Evolutionary conservation across 1,140 invertebrate genomes (phyloP).

Genomic region (Oreohelix idahoensis): DNA sequence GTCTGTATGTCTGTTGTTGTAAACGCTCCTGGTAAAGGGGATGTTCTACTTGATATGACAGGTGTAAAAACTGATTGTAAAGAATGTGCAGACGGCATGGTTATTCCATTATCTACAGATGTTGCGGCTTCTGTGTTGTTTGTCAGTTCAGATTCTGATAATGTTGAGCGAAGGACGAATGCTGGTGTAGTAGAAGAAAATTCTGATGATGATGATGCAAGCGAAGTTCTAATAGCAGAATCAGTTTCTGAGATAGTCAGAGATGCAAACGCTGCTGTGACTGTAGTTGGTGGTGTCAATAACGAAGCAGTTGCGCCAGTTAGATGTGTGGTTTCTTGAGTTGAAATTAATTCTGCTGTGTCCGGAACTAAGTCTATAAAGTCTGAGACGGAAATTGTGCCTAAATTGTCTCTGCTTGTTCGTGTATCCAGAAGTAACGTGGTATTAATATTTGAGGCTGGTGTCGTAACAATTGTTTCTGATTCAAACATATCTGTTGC

Average conservation of each 20-base stretch:
- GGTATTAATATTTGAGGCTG: too few relatives aligned
- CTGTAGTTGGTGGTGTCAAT: neutral
- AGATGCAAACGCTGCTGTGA: neutral
- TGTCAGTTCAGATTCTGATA: neutral
- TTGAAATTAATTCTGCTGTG: neutral
- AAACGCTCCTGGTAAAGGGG: too few relatives aligned
- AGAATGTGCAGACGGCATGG: too few relatives aligned
- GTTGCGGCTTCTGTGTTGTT: slow-evolving; percentile 23
- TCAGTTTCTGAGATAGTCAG: neutral
- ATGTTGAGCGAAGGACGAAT: neutral
- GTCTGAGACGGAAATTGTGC: too few relatives aligned
- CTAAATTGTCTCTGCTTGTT: too few relatives aligned
- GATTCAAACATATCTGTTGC: too few relatives aligned
- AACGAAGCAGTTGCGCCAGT: neutral
- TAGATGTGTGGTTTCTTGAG: neutral
- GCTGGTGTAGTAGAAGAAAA: neutral
- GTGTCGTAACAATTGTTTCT: too few relatives aligned
- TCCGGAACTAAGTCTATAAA: too few relatives aligned
- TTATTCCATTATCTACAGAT: neutral
- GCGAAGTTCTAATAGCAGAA: neutral
- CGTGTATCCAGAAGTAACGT: too few relatives aligned
- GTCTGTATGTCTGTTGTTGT: too few relatives aligned
- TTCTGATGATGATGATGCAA: neutral
- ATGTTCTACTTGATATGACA: too few relatives aligned
- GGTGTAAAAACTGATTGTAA: too few relatives aligned